A percentile compares a stretch with the other conserved stretches of the same genome.
Evolutionary conservation across 1,140 invertebrate genomes (phyloP).

Genomic region (Elymnias hypermnestra): DNA sequence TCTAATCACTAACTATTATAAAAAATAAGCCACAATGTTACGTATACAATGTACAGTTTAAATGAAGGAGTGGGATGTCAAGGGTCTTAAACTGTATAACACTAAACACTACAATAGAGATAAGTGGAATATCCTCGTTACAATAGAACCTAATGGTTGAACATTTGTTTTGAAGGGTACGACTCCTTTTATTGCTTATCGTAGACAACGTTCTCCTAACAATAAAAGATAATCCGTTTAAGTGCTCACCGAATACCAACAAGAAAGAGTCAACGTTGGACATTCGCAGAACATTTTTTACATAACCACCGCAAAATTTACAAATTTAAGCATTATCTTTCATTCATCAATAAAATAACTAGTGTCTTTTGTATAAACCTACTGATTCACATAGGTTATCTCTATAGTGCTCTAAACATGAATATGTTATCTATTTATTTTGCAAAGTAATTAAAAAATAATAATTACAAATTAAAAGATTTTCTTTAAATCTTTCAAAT

Average conservation of each 20-base stretch:
- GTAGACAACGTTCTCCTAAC: conserved; percentile 34
- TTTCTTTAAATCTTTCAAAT: too few relatives aligned
- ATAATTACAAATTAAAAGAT: too few relatives aligned
- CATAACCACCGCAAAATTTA: too few relatives aligned
- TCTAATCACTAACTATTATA: not conserved
- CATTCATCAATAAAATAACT: too few relatives aligned
- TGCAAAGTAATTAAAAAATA: too few relatives aligned
- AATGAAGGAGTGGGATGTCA: not conserved
- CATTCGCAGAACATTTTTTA: too few relatives aligned
- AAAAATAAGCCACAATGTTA: not conserved
- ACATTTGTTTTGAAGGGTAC: conserved; percentile 27
- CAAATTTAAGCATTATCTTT: too few relatives aligned
- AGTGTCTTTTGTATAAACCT: too few relatives aligned
- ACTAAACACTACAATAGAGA: conserved; percentile 30
- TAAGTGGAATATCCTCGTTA: conserved; percentile 30
- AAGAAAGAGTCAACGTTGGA: too few relatives aligned
- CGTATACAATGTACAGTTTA: not conserved
- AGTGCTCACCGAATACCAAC: not conserved
- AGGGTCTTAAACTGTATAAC: not conserved
- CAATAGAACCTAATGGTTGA: conserved; percentile 21
- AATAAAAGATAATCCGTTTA: conserved; percentile 20
- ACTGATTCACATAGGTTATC: too few relatives aligned
- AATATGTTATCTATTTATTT: too few relatives aligned
- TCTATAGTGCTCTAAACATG: too few relatives aligned
- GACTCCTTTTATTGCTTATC: conserved; percentile 41